Conservation (phyloP, 2,888 invertebrate genomes). For the Operophtera brumata region DNA sequence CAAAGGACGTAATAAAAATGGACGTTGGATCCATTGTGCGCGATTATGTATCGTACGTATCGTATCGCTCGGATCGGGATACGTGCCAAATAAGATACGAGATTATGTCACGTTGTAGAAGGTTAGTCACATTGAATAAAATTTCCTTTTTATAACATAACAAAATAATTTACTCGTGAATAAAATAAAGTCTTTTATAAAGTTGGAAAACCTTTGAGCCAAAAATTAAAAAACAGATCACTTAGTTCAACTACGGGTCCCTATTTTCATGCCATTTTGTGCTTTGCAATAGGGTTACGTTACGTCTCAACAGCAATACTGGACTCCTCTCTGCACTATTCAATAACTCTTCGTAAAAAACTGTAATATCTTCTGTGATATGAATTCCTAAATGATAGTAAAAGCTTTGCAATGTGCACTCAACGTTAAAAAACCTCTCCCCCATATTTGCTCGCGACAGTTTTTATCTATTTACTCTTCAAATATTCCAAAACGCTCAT, state of each 20-base stretch:
- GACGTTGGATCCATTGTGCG: constrained; percentile 34
- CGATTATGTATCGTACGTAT: constrained; percentile 14
- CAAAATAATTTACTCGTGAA: no score
- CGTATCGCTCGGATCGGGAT: constrained; percentile 15
- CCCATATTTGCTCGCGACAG: neutral
- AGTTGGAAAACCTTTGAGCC: no score
- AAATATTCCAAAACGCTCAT: constrained; percentile 43
- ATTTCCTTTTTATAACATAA: neutral
- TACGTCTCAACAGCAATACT: no score
- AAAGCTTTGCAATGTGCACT: constrained; percentile 2
- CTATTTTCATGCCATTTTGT: no score
- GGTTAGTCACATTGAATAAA: constrained; percentile 6
- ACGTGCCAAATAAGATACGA: constrained; percentile 19
- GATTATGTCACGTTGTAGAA: constrained; percentile 9
- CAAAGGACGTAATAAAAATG: constrained; percentile 62
- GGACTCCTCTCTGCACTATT: no score
- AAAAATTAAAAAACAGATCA: no score
- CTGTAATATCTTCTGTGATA: no score
- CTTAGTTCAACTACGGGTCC: no score
- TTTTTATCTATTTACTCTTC: constrained; percentile 33
- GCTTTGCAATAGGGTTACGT: no score
- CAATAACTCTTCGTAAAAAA: no score
- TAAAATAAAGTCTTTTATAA: no score
- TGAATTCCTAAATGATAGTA: no score
- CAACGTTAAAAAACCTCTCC: neutral